Evolutionary conservation across 2,797 vertebrate genomes (phyloP).

Genomic region (Champsocephalus gunnari): DNA sequence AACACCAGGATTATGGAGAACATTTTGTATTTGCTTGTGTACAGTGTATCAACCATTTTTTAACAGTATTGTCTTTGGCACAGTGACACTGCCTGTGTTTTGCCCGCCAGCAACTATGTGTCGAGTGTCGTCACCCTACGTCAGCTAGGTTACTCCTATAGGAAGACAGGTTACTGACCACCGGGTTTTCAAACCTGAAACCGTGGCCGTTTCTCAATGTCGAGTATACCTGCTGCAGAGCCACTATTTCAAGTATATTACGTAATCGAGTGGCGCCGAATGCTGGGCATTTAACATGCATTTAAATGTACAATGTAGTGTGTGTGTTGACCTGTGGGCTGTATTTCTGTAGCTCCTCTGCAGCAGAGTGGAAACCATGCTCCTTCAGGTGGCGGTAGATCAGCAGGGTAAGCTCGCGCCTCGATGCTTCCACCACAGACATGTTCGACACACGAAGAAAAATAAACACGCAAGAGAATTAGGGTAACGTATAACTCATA

Average conservation of each 20-base stretch:
- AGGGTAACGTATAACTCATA: constrained; percentile 3
- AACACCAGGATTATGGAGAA: no score
- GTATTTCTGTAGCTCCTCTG: constrained; percentile 78
- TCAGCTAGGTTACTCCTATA: neutral
- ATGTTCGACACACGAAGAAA: constrained; percentile 53
- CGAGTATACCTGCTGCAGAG: no score
- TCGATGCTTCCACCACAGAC: constrained; percentile 68
- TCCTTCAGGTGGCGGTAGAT: constrained; percentile 83
- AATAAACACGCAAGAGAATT: neutral
- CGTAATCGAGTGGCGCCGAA: no score
- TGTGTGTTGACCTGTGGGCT: constrained; percentile 76
- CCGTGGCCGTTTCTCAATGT: no score
- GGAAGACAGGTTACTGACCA: neutral
- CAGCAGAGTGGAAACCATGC: constrained; percentile 81
- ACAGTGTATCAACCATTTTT: no score
- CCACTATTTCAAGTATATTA: no score
- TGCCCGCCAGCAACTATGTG: no score
- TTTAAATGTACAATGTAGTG: neutral
- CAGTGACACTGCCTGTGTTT: no score
- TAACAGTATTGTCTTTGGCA: no score
- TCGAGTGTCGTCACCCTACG: no score
- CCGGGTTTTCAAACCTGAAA: neutral
- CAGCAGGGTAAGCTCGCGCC: constrained; percentile 71
- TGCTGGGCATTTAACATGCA: no score
- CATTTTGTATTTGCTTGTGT: no score